These are phyloP conservation scores for Trichopoda pennipes DNA, from an alignment of 2,888 invertebrate species.

Conservation along the genomic window DNA sequence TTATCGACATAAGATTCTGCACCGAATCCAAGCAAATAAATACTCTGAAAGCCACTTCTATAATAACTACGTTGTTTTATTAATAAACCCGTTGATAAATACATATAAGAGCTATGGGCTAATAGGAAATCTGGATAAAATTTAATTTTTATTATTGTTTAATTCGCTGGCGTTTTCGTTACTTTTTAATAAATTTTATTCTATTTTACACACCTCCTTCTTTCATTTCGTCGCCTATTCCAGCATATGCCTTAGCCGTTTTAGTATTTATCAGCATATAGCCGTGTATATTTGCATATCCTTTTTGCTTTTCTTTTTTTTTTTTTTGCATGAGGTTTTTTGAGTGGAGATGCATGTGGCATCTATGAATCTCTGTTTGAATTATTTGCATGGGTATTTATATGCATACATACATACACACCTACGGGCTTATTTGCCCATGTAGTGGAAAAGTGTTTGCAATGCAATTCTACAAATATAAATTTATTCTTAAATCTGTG, in stretches of 20 bases:
- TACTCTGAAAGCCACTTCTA: too few species aligned
- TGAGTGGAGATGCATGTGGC: constrained; percentile 15
- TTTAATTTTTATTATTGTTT: constrained; percentile 51
- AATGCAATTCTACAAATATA: constrained; percentile 17
- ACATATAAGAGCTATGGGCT: too few species aligned
- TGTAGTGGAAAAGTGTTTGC: constrained; percentile 26
- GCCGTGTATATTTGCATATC: constrained; percentile 47
- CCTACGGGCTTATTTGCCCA: constrained; percentile 4
- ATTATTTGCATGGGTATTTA: background rate
- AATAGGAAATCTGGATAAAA: too few species aligned
- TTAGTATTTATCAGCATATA: constrained; percentile 48
- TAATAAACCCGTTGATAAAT: too few species aligned
- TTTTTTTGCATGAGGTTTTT: constrained; percentile 17
- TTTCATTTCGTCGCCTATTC: too few species aligned
- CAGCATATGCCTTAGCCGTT: constrained; percentile 17
- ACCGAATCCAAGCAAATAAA: too few species aligned
- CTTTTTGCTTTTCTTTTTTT: constrained; percentile 9
- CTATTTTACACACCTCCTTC: constrained; percentile 4
- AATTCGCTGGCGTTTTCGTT: constrained; percentile 59
- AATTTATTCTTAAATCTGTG: too few species aligned
- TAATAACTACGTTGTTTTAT: too few species aligned
- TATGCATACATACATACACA: background rate
- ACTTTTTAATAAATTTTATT: constrained; percentile 61
- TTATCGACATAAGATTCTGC: too few species aligned
- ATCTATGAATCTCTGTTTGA: background rate